phyloP scores from a whole-genome alignment of 92 coral and sea anemone genomes.

The Epizoanthus ramosus region DNA sequence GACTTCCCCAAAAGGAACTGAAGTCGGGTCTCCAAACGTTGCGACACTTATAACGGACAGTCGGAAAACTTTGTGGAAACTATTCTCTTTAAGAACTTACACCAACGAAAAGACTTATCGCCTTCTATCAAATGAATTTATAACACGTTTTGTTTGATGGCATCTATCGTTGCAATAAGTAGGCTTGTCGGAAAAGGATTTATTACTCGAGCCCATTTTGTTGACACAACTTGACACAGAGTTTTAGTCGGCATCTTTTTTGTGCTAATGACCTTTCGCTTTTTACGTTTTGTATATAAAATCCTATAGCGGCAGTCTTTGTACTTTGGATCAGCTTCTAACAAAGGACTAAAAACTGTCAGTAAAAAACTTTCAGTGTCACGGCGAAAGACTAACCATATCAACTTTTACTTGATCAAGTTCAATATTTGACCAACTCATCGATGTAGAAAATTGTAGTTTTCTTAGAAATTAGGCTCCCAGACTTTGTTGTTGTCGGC shows the following conservation, averaged over 20 bases:
- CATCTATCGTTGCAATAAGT: conserved; percentile 6
- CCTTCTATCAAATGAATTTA: conserved; percentile 2
- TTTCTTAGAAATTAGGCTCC: no score
- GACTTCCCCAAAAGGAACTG: no score
- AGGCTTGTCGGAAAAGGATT: conserved; percentile 12
- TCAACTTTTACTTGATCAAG: no score
- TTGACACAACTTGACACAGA: conserved; percentile 36
- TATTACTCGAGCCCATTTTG: conserved; percentile 9
- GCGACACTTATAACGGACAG: neutral
- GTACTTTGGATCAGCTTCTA: neutral
- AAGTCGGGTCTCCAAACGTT: no score
- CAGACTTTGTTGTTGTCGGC: no score
- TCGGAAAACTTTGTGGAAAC: neutral
- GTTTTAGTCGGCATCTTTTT: conserved; percentile 11
- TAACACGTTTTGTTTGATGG: conserved; percentile 5
- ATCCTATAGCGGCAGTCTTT: conserved; percentile 18
- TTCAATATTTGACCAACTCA: no score
- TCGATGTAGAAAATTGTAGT: no score
- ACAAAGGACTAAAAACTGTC: no score
- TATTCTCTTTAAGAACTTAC: neutral
- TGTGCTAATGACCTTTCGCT: conserved; percentile 5
- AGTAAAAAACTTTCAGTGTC: no score
- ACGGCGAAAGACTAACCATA: no score
- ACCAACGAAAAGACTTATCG: neutral
- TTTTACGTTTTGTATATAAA: neutral